Evolutionary conservation across 2,797 vertebrate genomes (phyloP), one percentile per base, ranked within the genome.

Genomic region (Erpetoichthys calabaricus): DNA sequence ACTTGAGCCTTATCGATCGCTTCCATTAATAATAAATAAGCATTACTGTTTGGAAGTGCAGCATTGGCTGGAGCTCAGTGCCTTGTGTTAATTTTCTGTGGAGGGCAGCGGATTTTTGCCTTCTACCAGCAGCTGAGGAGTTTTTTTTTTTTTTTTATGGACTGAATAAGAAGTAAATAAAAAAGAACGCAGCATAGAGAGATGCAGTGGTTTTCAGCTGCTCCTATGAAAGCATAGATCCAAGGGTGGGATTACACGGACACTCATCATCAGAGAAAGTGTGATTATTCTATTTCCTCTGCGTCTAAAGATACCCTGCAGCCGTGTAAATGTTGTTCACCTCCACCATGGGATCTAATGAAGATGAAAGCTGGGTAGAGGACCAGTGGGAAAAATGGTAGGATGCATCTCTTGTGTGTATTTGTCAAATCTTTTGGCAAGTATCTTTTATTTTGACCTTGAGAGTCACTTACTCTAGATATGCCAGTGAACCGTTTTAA

Each of bases 351-450:
- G 92, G 93, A 66, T 89, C 93, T 0, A 87, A 80, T 63, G 87
- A 91, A 80, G 89, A 81, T 81, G 91, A 95, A 76, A 91, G 85
- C 74, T 97, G 93, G 93, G 82, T 97, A 86, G 94, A 97, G 80
- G 93, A 98, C 71, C 93, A 91, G 80, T 98, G 95, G 95, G 94
- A 97, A 79, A 92, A 85, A 92, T 98, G 95, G 95, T 97, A 95
- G 75, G 87, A 25, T 25, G 25, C 2, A 25, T 25, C 25, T 25
- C 25, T 25, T 25, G 25, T 25, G 25, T 25, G 7, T 10, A 6
- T 43, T n/a, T 4, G 3, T 10, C 9, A 7, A 4, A 42, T 9
- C 4, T 51, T 7, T 8, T 44, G 6, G 7, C 45, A 4, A 45
- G 25, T 8, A 6, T 9, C 6, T 25, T 5, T 46, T 45, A 41